These are phyloP conservation scores for Glyptemys insculpta DNA, from an alignment of 2,797 vertebrate genomes.

Conservation along the genomic window DNA sequence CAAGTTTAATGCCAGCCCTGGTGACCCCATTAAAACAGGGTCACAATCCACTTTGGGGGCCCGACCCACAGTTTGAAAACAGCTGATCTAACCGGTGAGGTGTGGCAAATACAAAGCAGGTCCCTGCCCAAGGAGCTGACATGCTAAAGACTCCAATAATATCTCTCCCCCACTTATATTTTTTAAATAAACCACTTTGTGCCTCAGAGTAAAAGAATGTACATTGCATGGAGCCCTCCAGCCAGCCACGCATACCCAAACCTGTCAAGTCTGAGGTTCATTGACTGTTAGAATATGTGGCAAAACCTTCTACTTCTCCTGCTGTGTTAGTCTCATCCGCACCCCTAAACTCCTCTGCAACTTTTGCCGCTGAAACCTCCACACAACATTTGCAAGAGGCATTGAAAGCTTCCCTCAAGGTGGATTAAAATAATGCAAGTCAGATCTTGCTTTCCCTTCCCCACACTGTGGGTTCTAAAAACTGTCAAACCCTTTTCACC, in stretches of 20 bases:
- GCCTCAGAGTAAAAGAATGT: neutral
- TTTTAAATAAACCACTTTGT: neutral
- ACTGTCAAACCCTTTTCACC: too few species aligned
- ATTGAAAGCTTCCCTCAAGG: too few species aligned
- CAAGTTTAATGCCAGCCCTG: too few species aligned
- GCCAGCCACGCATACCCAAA: neutral
- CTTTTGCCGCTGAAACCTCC: accelerated
- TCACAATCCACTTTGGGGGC: too few species aligned
- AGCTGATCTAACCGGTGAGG: neutral
- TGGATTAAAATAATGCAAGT: too few species aligned
- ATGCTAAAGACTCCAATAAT: neutral
- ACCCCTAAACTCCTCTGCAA: neutral
- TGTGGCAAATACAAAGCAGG: neutral
- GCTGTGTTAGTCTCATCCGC: neutral
- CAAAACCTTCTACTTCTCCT: neutral
- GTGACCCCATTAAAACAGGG: too few species aligned
- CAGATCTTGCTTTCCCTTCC: too few species aligned
- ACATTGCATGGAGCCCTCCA: neutral
- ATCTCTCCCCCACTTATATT: neutral
- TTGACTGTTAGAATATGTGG: neutral
- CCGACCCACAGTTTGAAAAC: too few species aligned
- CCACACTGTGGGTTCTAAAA: too few species aligned
- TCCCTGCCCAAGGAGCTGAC: neutral
- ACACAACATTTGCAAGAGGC: neutral
- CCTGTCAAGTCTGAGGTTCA: neutral